Base-by-base conservation (phyloP, 2,113 vertebrate genomes). In the Halichoerus grypus region DNA sequence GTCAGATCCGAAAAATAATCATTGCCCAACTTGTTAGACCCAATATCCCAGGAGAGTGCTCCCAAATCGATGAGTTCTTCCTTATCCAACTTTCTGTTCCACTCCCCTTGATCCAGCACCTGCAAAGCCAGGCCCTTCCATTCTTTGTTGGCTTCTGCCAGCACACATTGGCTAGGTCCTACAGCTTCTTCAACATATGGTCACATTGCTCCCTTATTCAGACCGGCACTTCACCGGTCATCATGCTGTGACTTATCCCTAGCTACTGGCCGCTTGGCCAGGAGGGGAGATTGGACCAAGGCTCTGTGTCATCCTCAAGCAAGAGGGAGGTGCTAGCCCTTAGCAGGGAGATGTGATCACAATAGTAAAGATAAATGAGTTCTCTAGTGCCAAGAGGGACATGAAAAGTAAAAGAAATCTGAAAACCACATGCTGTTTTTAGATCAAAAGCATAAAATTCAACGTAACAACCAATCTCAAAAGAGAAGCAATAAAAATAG, bases 391-490 rank as follows among this genome's bases (percentile, higher is more conserved):
- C 85, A 10, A 57, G 11, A 49, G 22, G 51, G 59, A 51, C 39
- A 33, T 59, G 26, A 65, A 71, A 39, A 96, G 31, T 46, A 33
- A 88, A 79, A 61, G 36, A 71, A 83, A 67, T 15, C 16, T 28
- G 76, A 33, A 61, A 79, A 49, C 1, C 21, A 71, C 57, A 59
- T 21, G 36, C 11, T 72, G 26, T 33, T 74, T 93, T 86, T 71
- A 88, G 69, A 80, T 55, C 49, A 81, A 88, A 93, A 88, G 77
- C 36, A 22, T 59, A 39, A 80, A 71, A 88, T 57, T 74, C 59
- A 72, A 91, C 88, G 46, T n/a, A 81, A 5, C 93, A 91, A 82
- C 53, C 42, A 33, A 90, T 77, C 63, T 97, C 16, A 55, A 86
- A 79, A 93, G 77, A 91, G 31, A 83, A 39, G 69, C 57, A 61